A percentile compares a stretch with the other conserved stretches of the same genome.
These are phyloP conservation scores for Meliscaeva auricollis DNA, from an alignment of 2,888 invertebrate species.

Conservation along the genomic window DNA sequence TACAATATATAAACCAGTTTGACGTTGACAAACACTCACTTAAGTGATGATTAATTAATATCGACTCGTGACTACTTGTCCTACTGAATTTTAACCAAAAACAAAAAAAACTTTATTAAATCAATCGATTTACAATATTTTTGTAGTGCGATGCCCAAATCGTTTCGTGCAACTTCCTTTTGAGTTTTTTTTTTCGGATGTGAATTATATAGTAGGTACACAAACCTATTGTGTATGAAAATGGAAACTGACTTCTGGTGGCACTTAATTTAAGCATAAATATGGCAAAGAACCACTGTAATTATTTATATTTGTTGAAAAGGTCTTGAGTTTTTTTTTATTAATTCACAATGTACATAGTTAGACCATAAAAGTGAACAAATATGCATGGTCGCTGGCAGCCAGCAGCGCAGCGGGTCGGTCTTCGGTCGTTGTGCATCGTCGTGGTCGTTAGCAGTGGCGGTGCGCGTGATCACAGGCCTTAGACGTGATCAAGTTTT, in stretches of 20 bases:
- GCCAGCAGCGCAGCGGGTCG: not conserved
- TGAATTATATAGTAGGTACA: no score
- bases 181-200: not conserved
- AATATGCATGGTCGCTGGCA: slow-evolving; percentile 28
- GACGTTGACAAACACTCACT: not conserved
- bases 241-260: slow-evolving; percentile 6
- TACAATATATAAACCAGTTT: slow-evolving; percentile 12
- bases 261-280: not conserved
- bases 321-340: slow-evolving; percentile 30
- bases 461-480: slow-evolving; percentile 37
- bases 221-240: not conserved
- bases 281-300: slow-evolving; percentile 11
- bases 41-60: slow-evolving; percentile 19
- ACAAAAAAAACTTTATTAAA: slow-evolving; percentile 3
- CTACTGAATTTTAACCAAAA: slow-evolving; percentile 11
- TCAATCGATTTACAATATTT: not conserved
- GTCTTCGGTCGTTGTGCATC: no score
- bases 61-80: not conserved
- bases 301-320: not conserved
- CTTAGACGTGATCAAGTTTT: slow-evolving; percentile 28
- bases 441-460: slow-evolving; percentile 3
- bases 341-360: slow-evolving; percentile 22
- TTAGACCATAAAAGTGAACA: slow-evolving; percentile 17
- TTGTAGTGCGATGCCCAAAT: not conserved
- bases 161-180: slow-evolving; percentile 15